Percentiles rank a stretch among this genome's conserved stretches.
phyloP scores from a whole-genome alignment of 2,888 invertebrate genomes.

The Dynastes maya region DNA sequence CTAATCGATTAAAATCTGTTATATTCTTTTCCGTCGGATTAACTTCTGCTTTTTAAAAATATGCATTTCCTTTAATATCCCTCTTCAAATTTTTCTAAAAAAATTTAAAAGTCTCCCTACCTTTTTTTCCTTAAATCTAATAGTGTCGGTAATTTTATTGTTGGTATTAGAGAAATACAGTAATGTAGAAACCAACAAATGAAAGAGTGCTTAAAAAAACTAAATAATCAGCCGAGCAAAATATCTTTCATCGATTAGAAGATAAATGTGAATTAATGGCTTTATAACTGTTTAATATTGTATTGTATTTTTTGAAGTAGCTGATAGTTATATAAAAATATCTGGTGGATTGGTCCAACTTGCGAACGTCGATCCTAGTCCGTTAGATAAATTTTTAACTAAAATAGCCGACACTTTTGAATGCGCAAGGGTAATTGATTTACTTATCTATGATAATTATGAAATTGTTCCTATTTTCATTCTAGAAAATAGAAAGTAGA shows the following conservation, averaged over 20 bases:
- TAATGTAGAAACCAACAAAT: background rate
- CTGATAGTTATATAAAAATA: slow-evolving; percentile 96
- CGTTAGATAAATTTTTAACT: slow-evolving; percentile 91
- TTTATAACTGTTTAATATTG: background rate
- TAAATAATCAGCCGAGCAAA: background rate
- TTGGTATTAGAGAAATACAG: too few relatives aligned
- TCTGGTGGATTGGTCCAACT: slow-evolving; percentile 91
- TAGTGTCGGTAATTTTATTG: too few relatives aligned
- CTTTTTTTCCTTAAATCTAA: too few relatives aligned
- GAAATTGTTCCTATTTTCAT: slow-evolving; percentile 53
- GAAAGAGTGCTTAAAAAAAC: background rate
- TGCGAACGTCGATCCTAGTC: slow-evolving; percentile 92
- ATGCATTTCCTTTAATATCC: too few relatives aligned
- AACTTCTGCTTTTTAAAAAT: too few relatives aligned
- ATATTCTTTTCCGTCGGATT: too few relatives aligned
- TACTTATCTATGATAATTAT: slow-evolving; percentile 1
- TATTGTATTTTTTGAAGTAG: slow-evolving; percentile 80
- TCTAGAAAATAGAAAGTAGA: slow-evolving; percentile 95
- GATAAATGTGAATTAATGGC: too few relatives aligned
- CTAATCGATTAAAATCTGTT: too few relatives aligned
- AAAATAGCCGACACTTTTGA: slow-evolving; percentile 94
- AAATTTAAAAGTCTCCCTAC: too few relatives aligned
- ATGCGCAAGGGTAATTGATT: slow-evolving; percentile 84
- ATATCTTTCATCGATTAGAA: too few relatives aligned
- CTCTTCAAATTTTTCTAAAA: too few relatives aligned